Evolutionary conservation across 1,140 invertebrate species (phyloP), one percentile per base, ranked within the genome.

Genomic region (Cherax destructor): DNA sequence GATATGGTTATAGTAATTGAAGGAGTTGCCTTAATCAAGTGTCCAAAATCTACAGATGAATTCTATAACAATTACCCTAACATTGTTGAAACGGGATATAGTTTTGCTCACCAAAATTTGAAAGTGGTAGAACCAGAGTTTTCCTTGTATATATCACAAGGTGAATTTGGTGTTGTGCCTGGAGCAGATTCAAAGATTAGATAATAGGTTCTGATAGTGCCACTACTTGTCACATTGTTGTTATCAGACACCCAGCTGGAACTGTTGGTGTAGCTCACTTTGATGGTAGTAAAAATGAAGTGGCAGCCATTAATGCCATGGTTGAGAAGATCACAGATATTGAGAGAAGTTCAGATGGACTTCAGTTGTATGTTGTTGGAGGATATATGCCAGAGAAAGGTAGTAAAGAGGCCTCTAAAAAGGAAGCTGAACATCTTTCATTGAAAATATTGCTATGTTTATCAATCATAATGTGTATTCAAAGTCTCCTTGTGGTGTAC

Each of bases 201-300:
- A 21, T 89, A 10, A 78, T 93, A n/a, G 93, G 93, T 3, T 93
- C 93, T 11, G 93, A 93, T 88, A 93, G 93, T 86, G 93, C 93
- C 59, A 93, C 93, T 24, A 93, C 93, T 56, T 93, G 93, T 72
- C 93, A 93, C 61, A 93, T 93, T 49, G 80, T 93, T 24, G 76
- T 93, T 4, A 78, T 93, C 21, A 83, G 88, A 18, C 88, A 93
- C 61, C 18, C 85, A 16, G 80, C 86, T 9, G 92, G 84, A 24
- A 92, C 78, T 47, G 84, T 92, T n/a, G 92, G 86, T 52, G 61
- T 93, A 18, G 93, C 93, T 21, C 93, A 93, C 69, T 93, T 93
- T 88, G 93, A 93, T 88, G 92, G 92, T n/a, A 91, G 90, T 18
- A 92, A 77, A 72, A 83, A 93, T 78, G 92, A 93, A 88, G 76